Evolutionary conservation across 2,888 invertebrate species (phyloP).

Genomic region (Cyaniris semiargus): DNA sequence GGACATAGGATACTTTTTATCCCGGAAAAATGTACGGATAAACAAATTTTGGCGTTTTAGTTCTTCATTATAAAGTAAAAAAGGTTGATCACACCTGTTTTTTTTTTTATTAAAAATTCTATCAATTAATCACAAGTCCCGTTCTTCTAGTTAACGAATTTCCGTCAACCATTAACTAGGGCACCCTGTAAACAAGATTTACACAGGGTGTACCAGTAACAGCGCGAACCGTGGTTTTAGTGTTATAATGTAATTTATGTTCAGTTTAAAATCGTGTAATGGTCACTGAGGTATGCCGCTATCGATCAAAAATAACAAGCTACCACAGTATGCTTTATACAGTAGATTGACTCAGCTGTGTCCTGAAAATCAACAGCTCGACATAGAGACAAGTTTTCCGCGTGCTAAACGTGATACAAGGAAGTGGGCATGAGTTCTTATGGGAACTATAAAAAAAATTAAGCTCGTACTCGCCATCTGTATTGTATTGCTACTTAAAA

Average conservation of each 20-base stretch:
- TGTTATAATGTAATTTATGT: slow-evolving; percentile 29
- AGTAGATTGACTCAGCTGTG: background rate
- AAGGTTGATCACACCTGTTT: background rate
- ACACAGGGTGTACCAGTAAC: background rate
- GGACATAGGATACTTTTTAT: too few species aligned
- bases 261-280: slow-evolving; percentile 33
- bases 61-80: too few species aligned
- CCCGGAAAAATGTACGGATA: too few species aligned
- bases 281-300: slow-evolving; percentile 41
- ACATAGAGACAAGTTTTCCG: too few species aligned
- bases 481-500: too few species aligned
- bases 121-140: background rate
- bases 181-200: slow-evolving; percentile 5
- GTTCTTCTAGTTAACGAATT: background rate
- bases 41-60: too few species aligned
- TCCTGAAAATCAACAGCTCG: too few species aligned
- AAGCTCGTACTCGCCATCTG: too few species aligned
- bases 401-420: too few species aligned
- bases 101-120: too few species aligned
- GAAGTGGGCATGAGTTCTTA: too few species aligned
- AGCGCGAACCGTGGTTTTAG: background rate
- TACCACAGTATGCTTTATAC: slow-evolving; percentile 33
- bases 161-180: background rate
- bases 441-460: too few species aligned
- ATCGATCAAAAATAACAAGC: slow-evolving; percentile 53